Base-by-base conservation (phyloP, 2,888 invertebrate genomes). In the Anthoptus insignis region DNA sequence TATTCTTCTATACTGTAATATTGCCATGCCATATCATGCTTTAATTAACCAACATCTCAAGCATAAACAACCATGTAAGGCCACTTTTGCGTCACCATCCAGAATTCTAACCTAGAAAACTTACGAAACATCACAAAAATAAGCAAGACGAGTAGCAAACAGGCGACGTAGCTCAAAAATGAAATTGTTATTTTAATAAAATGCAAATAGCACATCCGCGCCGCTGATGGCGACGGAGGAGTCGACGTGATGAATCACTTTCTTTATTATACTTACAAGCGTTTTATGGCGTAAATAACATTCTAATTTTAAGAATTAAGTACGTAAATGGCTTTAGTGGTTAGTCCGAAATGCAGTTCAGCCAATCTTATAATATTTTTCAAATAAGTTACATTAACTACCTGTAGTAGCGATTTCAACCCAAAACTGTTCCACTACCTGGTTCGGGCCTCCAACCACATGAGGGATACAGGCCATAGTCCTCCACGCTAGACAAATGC, bases 101-200 rank as follows among this genome's bases (percentile, higher is more conserved):
- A n/a, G n/a, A 42, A 42, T 42, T 42, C 42, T 42, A 42, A 42
- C 11, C 11, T 6, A 42, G 2, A 2, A 9, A 37, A n/a, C 32
- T 14, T 37, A 14, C 37, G 19, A 16, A 45, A 22, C 45, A 45
- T 21, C 21, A 52, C 39, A 39, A 53, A 70, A 69, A 72, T 68
- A 72, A 68, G 64, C 68, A 61, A 58, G 65, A 71, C 65, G 66
- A 60, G 65, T 63, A 63, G 13, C 50, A 34, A 53, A 68, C 47
- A 68, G 72, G 72, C 71, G 76, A 72, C 74, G 76, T 59, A 63
- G 76, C 61, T 63, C 77, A 75, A 76, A 88, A 88, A 88, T 89
- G 87, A 91, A 88, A 89, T 88, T 86, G 86, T 81, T 84, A 83
- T 87, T 91, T 91, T 91, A 91, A 91, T 91, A 91, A 90, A 90